Conservation (phyloP, 2,888 invertebrate genomes). For the Bugula neritina region DNA sequence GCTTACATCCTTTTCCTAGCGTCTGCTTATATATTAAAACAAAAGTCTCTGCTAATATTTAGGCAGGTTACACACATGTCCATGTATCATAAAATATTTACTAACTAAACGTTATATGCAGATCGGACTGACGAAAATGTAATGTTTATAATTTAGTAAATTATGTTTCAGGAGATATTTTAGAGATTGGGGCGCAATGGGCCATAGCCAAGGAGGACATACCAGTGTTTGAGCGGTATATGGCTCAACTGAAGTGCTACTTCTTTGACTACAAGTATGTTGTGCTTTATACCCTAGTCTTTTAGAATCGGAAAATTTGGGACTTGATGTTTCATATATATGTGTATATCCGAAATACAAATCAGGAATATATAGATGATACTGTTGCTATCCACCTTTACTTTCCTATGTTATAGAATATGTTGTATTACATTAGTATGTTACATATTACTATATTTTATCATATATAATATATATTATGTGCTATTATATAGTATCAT, state of each 20-base stretch:
- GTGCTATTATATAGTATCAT: not conserved
- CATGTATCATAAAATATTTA: too few relatives aligned
- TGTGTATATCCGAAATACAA: too few relatives aligned
- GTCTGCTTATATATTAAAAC: too few relatives aligned
- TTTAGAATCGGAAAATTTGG: too few relatives aligned
- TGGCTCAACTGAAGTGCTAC: conserved; percentile 94
- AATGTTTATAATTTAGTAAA: not conserved
- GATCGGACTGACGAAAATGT: too few relatives aligned
- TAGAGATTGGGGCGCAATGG: conserved; percentile 94
- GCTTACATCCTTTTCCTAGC: too few relatives aligned
- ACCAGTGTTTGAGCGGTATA: conserved; percentile 89
- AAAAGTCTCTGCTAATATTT: too few relatives aligned
- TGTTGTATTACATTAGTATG: not conserved
- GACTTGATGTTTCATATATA: too few relatives aligned
- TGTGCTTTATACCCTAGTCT: too few relatives aligned
- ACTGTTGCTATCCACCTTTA: not conserved
- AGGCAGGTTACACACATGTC: too few relatives aligned
- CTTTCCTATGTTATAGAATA: not conserved
- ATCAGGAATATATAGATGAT: too few relatives aligned
- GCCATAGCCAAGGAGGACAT: conserved; percentile 87
- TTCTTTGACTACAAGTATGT: conserved; percentile 84
- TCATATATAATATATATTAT: not conserved
- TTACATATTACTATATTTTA: not conserved
- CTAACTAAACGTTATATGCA: too few relatives aligned
- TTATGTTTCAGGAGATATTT: conserved; percentile 64